Base-by-base conservation (phyloP, 2,113 vertebrate species). In the Neogobius melanostomus region DNA sequence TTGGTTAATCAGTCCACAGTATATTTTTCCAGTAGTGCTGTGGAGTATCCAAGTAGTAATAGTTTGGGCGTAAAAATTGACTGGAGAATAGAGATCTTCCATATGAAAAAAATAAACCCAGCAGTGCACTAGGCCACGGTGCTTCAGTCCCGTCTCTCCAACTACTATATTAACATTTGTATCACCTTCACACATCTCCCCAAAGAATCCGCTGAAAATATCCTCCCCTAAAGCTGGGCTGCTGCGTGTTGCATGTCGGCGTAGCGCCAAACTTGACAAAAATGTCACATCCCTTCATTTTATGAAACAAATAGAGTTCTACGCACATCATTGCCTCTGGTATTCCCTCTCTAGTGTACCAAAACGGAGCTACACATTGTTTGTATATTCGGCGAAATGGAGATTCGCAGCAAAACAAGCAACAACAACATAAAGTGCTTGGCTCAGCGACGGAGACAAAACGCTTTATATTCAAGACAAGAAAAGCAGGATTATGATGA, bases 401-500 rank as follows among this genome's bases (percentile, higher is more conserved):
- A 71, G 53, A 63, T 2, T 7, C 4, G 50, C 8, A 15, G 49
- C 56, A 69, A 76, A 57, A 57, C 10, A 57, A 36, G 54, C 17
- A 36, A 12, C 21, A 7, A 17, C 6, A 42, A 36, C 28, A 36
- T 3, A 28, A 54, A 54, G 16, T 54, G 53, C 53, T 21, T 11
- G 7, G 17, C 72, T 87, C 87, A 80, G 82, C 83, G 80, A 63
- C 68, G 3, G 15, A 75, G 68, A 75, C 62, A 80, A 75, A 76
- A 69, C 36, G 14, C 74, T 82, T 87, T 73, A 71, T 68, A 82
- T 77, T 83, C 79, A 66, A 51, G 9, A 46, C 66, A n/a, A 74
- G 60, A 76, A 49, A 69, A 68, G 56, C 12, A 2, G 66, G 61
- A 79, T 86, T 85, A 86, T 86, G 68, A 85, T 80, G 83, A 89